Evolutionary conservation across 2,113 vertebrate genomes (phyloP).

Genomic region (Brachyistius frenatus): DNA sequence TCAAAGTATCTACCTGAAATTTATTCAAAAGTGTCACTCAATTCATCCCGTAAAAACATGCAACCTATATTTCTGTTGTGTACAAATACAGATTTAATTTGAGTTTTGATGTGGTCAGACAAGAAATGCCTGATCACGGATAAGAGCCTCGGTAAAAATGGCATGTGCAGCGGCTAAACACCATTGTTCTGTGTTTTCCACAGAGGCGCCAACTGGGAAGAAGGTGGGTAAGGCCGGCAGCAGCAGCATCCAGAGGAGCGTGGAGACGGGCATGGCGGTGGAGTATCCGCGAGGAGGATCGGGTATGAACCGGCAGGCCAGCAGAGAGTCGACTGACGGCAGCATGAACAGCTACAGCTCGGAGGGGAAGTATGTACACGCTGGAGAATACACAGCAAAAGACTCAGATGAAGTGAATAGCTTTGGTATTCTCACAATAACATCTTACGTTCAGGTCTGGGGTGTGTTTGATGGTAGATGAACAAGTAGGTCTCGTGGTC

Average conservation of each 20-base stretch:
- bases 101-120: background rate
- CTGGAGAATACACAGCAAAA: too few species aligned
- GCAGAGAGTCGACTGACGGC: conserved; percentile 96
- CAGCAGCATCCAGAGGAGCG: conserved; percentile 94
- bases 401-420: too few species aligned
- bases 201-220: conserved; percentile 90
- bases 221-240: conserved; percentile 87
- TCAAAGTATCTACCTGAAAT: conserved; percentile 13
- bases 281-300: conserved; percentile 90
- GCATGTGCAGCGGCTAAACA: background rate
- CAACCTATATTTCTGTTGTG: background rate
- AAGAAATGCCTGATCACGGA: conserved; percentile 53
- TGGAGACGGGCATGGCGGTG: conserved; percentile 97
- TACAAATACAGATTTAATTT: background rate
- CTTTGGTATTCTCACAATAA: too few species aligned
- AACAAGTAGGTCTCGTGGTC: too few species aligned
- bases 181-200: conserved; percentile 8
- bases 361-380: conserved; percentile 95
- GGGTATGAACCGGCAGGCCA: conserved; percentile 94
- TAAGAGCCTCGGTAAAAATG: background rate
- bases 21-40: background rate
- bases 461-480: too few species aligned
- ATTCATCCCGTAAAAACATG: background rate
- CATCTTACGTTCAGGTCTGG: too few species aligned
- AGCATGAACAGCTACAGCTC: conserved; percentile 99